Evolutionary conservation across 2,113 vertebrate genomes (phyloP), one percentile per base, ranked within the genome.

Genomic region (Oceanites oceanicus): DNA sequence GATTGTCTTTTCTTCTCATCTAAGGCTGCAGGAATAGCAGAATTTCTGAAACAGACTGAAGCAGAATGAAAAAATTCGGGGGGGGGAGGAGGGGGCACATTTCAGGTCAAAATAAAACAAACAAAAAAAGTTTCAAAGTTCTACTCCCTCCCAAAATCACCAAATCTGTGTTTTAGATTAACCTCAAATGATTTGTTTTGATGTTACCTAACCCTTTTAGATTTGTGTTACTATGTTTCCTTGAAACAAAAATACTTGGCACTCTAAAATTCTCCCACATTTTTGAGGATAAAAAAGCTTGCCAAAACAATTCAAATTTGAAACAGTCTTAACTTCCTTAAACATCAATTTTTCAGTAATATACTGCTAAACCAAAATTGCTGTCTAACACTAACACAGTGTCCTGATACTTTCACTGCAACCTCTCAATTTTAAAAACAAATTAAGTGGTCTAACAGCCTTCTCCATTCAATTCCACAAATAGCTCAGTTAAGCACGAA

Each of bases 61-160:
- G n/a, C n/a, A n/a, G n/a, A n/a, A n/a, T n/a, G n/a, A n/a, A n/a
- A n/a, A n/a, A n/a, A n/a, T n/a, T n/a, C n/a, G 7, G 2, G 8
- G 1, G 47, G 13, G 49, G 2, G 6, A 5, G 13, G 18, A 6
- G 13, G 32, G 13, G 34, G 9, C 42, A 29, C 1, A 85, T 47
- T 61, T 75, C 67, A 50, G 32, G 47, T 50, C 47, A 71, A 61
- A 36, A 16, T 63, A 27, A 82, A 82, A 5, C 3, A 52, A 78
- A 27, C 4, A 80, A 49, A 74, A 5, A 30, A 50, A 13, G n/a
- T 56, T 68, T 65, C 8, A 1, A 55, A 68, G n/a, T 55, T 63
- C 19, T 47, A 53, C 9, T 79, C 16, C 16, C 25, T 72, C 44
- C 21, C 22, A 40, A 19, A 50, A 78, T 26, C 50, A 53, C 12